Base-by-base conservation (phyloP, 2,797 vertebrate species). In the Cynodonichthys magdalenae region DNA sequence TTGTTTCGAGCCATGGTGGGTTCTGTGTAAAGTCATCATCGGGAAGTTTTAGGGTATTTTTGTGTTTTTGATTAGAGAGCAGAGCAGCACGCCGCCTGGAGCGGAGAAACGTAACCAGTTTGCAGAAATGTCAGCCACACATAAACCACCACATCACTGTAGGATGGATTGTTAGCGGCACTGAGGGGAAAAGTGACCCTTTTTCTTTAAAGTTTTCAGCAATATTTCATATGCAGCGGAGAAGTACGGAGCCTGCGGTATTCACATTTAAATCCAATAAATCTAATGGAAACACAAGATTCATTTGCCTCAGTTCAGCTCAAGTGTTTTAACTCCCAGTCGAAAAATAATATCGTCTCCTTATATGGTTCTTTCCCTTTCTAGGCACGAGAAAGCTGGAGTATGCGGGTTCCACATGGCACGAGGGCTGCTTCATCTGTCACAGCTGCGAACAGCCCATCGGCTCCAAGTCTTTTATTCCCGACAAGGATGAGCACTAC, bases 361-460 rank as follows among this genome's bases (percentile, higher is more conserved):
- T 63, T 6, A 48, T 54, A 28, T 50, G 48, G 58, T 3, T 53
- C 24, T 19, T 42, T 61, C 8, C 11, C 51, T 53, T 14, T 66
- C 20, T 36, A 99, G 98, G 98, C 27, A 96, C 96, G 12, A 96
- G 96, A 84, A 99, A 99, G 90, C 89, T 99, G 84, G 98, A 99
- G 91, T 99, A 99, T 4, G 93, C 91, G 0, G 97, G 98, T 27
- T 95, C 96, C 58, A 99, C 98, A 6, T 99, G 98, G 98, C 98
- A 99, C 0, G 98, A 99, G 77, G 92, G 92, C 58, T 99, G 98
- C 87, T 99, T 99, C 85, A 93, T 97, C 67, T 99, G 98, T 91
- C 95, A 96, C 87, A 96, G 95, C 90, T 99, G 97, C 83, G 93
- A 97, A 80, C 95, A 99, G 91, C 97, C 98, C 1, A 96, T 99